Base-by-base conservation (phyloP, 2,113 vertebrate genomes). In the Euleptes europaea region DNA sequence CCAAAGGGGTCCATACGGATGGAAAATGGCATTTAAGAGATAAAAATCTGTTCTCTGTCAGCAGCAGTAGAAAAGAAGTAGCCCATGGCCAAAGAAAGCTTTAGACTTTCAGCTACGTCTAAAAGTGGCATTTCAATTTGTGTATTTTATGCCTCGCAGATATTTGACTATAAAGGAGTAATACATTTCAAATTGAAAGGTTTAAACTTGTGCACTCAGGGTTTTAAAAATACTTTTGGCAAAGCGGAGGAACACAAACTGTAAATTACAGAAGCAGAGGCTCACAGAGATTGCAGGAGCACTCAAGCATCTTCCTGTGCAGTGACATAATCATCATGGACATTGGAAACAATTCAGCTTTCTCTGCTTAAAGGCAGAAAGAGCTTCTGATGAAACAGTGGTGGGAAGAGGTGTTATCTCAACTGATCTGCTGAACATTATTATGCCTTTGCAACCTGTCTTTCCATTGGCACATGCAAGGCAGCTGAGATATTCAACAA, bases 81-180 rank as follows among this genome's bases (percentile, higher is more conserved):
- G 84, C 90, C 93, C 8, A 84, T 69, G 79, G 91, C 91, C 86
- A 91, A 88, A 92, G 87, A 84, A 88, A 90, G 84, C 71, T 87
- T 85, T 33, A 91, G 91, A 87, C 84, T 86, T 89, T 88, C 90
- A 88, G 75, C 84, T 87, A 82, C 80, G 87, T 92, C 88, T 91
- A 88, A 91, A 93, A 94, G 87, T 91, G 85, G 80, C 84, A 95
- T 93, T 95, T 94, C 88, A 88, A 89, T 94, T 89, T 93, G 65
- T 93, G 73, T 86, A 89, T 92, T 85, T 94, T 90, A 93, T 94
- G 92, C 92, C 94, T 95, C 60, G 40, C 84, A 94, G 93, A 92
- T 75, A 92, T 95, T 94, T 92, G 89, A 94, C 91, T 92, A 92
- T 91, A 94, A 94, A 94, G 92, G 90, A 91, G 90, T 96, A 94